Conservation (phyloP, 2,797 vertebrate genomes). For the Cephalopachus bancanus region DNA sequence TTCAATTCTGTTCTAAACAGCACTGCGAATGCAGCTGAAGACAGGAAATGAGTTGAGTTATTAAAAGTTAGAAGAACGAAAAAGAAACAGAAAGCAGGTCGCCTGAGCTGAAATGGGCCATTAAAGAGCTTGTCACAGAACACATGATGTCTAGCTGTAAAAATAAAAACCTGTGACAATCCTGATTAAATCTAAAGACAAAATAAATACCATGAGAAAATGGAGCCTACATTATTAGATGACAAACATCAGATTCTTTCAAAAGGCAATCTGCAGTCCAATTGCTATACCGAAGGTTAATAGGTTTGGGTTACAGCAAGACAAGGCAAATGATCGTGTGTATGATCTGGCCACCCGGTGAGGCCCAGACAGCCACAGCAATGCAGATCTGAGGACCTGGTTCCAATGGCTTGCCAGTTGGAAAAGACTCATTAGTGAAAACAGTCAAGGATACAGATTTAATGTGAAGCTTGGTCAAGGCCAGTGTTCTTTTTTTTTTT, state of each 20-base stretch:
- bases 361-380: neutral
- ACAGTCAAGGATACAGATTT: neutral
- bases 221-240: neutral
- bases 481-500: neutral
- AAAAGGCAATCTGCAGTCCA: neutral
- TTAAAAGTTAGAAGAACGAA: constrained; percentile 46
- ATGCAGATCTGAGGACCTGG: neutral
- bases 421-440: neutral
- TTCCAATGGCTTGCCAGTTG: neutral
- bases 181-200: constrained; percentile 15
- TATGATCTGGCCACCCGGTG: neutral
- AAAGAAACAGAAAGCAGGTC: constrained; percentile 53
- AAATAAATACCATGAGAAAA: constrained; percentile 13
- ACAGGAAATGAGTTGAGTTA: neutral
- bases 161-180: constrained; percentile 47
- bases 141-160: neutral
- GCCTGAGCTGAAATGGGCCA: neutral
- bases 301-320: neutral
- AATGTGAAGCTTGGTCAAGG: neutral
- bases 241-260: neutral
- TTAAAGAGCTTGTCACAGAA: constrained; percentile 17
- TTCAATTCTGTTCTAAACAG: constrained; percentile 36
- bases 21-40: neutral
- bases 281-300: neutral
- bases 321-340: neutral